Percentiles rank a stretch among this genome's conserved stretches.
phyloP scores from a whole-genome alignment of 92 coral and sea anemone genomes.

The Heteractis magnifica region DNA sequence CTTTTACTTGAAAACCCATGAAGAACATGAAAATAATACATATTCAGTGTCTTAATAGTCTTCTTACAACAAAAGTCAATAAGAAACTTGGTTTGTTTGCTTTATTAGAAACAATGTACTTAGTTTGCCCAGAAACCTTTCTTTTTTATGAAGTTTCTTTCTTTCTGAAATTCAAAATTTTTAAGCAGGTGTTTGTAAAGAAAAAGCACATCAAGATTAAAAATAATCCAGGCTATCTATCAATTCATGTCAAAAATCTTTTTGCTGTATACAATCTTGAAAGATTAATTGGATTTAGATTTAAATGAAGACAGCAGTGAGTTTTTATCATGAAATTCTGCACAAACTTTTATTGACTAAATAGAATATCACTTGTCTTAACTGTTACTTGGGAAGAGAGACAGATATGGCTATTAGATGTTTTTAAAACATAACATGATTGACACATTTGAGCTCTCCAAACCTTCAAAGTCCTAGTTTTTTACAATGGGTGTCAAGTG shows the following conservation, averaged over 20 bases:
- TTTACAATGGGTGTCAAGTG: background rate
- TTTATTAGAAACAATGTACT: background rate
- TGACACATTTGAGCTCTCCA: background rate
- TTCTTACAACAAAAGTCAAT: background rate
- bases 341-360: background rate
- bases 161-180: background rate
- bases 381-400: background rate
- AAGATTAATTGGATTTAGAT: background rate
- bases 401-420: background rate
- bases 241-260: background rate
- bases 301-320: background rate
- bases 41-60: background rate
- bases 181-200: background rate
- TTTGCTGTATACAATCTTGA: background rate
- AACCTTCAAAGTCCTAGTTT: background rate
- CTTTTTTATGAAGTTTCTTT: background rate
- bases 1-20: background rate
- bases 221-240: background rate
- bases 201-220: constrained; percentile 4
- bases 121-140: background rate
- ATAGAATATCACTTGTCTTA: background rate
- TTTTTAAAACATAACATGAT: background rate
- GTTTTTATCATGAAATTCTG: background rate
- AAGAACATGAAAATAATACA: background rate
- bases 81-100: background rate